Base-by-base conservation (phyloP, 1,140 invertebrate species). In the Drosophila pseudoananassae region DNA sequence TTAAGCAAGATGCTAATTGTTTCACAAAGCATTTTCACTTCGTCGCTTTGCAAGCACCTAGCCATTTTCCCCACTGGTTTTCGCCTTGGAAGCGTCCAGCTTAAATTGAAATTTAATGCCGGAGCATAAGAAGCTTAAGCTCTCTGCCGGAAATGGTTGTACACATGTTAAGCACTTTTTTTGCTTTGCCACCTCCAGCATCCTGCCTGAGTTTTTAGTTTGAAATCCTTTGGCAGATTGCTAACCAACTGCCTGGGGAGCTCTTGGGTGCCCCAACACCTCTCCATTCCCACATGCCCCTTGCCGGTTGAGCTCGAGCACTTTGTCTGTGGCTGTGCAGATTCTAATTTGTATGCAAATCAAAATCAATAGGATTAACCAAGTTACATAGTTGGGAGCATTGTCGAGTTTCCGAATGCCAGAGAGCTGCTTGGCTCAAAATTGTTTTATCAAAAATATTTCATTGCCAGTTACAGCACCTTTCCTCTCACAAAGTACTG, bases 311-410 rank as follows among this genome's bases (percentile, higher is more conserved):
- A 17, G 15, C 29, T 7, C 25, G 14, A 15, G 40, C 33, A 20
- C 12, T 17, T 12, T 4, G 31, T 53, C 25, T 61, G 52, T 71
- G 51, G 45, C 50, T 52, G 47, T 46, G 36, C 83, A 78, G 55
- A 78, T 69, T 82, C 82, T 87, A 87, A 87, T 87, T 87, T 87
- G 82, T 87, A 87, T 87, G 83, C 82, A 87, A 87, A 87, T 87
- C 83, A 88, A 87, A 87, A 87, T 87, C 82, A 87, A 87, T 87
- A 87, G 82, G 83, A 87, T 87, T 87, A 87, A 82, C 82, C 75
- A 78, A 88, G 70, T 87, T 82, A 84, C 82, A 71, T 57, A 68
- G 75, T 83, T 69, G 59, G 63, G 14, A 54, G 58, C 70, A 78
- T 61, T 82, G 61, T 78, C 40, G 61, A 50, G 43, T 50, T 76